Evolutionary conservation across 2,113 vertebrate species (phyloP).

Genomic region (Protobothrops flavoviridis): DNA sequence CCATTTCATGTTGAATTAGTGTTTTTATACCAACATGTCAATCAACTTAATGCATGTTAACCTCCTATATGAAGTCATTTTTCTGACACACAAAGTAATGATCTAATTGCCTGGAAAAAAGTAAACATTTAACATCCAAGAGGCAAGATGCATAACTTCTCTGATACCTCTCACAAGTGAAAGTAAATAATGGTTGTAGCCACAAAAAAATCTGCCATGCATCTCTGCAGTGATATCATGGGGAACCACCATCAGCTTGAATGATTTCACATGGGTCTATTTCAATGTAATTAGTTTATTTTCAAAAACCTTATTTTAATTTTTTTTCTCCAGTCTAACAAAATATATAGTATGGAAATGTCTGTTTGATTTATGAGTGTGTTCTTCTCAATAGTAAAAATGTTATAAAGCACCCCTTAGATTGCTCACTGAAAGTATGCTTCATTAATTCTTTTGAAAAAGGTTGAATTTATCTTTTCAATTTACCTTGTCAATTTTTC

Average conservation of each 20-base stretch:
- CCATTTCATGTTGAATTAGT: slow-evolving; percentile 31
- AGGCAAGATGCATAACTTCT: slow-evolving; percentile 58
- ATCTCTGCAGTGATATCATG: slow-evolving; percentile 67
- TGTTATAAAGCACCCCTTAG: slow-evolving; percentile 27
- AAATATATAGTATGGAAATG: slow-evolving; percentile 55
- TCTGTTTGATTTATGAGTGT: slow-evolving; percentile 63
- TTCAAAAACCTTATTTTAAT: slow-evolving; percentile 56
- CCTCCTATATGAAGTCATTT: slow-evolving; percentile 67
- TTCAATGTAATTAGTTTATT: slow-evolving; percentile 70
- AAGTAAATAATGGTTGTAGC: slow-evolving; percentile 62
- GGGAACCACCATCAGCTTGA: slow-evolving; percentile 36
- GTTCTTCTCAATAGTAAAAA: slow-evolving; percentile 56
- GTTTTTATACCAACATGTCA: slow-evolving; percentile 47
- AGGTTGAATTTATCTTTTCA: background rate
- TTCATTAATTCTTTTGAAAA: slow-evolving; percentile 30
- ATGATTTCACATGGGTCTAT: slow-evolving; percentile 36
- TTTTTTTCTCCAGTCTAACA: slow-evolving; percentile 45
- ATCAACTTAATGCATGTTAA: slow-evolving; percentile 54
- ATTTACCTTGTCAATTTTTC: background rate
- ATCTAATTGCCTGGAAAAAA: slow-evolving; percentile 72
- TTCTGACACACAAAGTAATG: slow-evolving; percentile 66
- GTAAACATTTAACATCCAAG: slow-evolving; percentile 67
- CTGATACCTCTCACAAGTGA: slow-evolving; percentile 57
- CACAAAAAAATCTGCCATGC: slow-evolving; percentile 66
- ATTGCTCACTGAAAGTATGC: background rate